Percentiles rank a stretch among this genome's conserved stretches.
phyloP scores from a whole-genome alignment of 2,888 invertebrate species.

The Tenthredo livida region DNA sequence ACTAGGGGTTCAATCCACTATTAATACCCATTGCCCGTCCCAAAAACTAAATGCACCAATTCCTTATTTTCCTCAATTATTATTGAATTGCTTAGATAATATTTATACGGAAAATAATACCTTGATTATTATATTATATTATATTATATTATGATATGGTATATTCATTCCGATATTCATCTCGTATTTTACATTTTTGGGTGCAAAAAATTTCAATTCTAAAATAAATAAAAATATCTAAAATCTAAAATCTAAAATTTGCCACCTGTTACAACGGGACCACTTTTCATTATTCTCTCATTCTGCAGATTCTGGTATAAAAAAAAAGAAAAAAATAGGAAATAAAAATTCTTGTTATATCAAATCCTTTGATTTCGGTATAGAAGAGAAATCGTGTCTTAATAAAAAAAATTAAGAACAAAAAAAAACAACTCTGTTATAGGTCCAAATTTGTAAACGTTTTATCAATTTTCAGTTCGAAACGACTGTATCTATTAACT shows the following conservation, averaged over 20 bases:
- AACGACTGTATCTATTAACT: background rate
- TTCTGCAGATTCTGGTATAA: background rate
- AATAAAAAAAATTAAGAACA: background rate
- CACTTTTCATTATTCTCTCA: background rate
- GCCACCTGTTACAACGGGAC: background rate
- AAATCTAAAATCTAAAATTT: background rate
- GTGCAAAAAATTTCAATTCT: background rate
- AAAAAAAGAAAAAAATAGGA: no score
- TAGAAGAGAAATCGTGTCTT: background rate
- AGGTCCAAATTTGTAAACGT: background rate
- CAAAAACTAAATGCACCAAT: conserved; percentile 27
- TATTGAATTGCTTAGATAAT: background rate
- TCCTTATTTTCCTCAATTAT: background rate
- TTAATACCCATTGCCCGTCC: conserved; percentile 33
- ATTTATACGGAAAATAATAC: conserved; percentile 12
- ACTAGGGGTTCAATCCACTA: conserved; percentile 18
- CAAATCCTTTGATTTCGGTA: background rate
- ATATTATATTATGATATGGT: background rate
- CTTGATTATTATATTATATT: conserved; percentile 10
- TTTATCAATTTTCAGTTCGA: background rate
- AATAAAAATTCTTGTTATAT: background rate
- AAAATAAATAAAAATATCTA: background rate
- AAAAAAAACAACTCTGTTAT: background rate
- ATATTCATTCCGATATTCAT: background rate
- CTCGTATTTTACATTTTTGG: background rate